phyloP scores from a whole-genome alignment of 2,113 vertebrate species.

The Elanoides forficatus region DNA sequence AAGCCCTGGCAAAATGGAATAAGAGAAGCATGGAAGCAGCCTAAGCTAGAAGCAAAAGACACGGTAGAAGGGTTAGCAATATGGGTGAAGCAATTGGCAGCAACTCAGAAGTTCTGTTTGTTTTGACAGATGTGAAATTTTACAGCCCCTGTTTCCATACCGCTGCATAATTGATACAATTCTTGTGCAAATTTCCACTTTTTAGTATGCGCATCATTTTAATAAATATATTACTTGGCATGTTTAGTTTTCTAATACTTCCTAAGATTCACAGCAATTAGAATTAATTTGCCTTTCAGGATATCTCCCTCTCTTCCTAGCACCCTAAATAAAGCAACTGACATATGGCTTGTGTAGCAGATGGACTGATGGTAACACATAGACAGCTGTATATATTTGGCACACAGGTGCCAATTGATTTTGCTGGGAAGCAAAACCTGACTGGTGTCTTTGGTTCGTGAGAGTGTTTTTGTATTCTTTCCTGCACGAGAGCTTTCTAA shows the following conservation, averaged over 20 bases:
- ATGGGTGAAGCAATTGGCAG: not conserved
- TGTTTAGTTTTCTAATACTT: not conserved
- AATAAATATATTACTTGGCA: slow-evolving; percentile 5
- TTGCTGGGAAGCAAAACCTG: not conserved
- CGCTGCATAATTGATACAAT: not conserved
- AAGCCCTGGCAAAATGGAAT: not conserved
- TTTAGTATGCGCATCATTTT: not conserved
- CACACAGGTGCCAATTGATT: not conserved
- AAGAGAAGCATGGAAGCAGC: not conserved
- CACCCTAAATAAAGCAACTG: not conserved
- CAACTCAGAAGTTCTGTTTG: not conserved
- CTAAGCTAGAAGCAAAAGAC: not conserved
- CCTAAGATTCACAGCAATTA: slow-evolving; percentile 4
- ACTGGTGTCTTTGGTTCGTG: not conserved
- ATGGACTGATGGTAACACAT: not conserved
- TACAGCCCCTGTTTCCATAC: not conserved
- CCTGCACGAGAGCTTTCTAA: not conserved
- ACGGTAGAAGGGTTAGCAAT: not conserved
- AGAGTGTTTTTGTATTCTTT: not conserved
- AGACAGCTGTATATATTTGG: not conserved
- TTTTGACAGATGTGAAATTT: not conserved
- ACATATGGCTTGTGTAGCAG: not conserved
- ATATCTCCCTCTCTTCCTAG: not conserved
- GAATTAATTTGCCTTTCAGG: slow-evolving; percentile 16
- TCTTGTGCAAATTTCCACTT: not conserved